These are phyloP conservation scores for Petromus typicus DNA, from an alignment of 2,113 vertebrate genomes.

Conservation along the genomic window DNA sequence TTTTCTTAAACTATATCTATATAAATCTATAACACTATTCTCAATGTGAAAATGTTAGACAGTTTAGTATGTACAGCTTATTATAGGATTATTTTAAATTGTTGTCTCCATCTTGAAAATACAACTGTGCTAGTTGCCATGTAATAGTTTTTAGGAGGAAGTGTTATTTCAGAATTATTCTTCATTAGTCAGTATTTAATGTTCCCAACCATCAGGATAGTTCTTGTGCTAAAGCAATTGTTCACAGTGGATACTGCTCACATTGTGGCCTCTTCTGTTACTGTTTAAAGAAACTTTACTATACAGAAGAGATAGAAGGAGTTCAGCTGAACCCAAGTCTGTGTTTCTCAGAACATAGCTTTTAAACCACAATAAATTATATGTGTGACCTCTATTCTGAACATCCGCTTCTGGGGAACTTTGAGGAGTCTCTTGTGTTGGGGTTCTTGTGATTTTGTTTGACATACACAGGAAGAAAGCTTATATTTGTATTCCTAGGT, in stretches of 20 bases:
- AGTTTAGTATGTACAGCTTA: background rate
- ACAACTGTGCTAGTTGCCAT: background rate
- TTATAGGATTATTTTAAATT: background rate
- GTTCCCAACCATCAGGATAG: background rate
- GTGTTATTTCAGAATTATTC: background rate
- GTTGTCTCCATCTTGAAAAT: slow-evolving; percentile 12
- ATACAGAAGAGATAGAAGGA: background rate
- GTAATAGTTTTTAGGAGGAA: background rate
- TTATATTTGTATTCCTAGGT: background rate
- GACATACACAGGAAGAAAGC: background rate
- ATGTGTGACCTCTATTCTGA: background rate
- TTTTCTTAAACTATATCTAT: background rate
- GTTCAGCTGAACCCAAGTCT: background rate
- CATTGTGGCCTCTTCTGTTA: background rate
- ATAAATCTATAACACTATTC: background rate
- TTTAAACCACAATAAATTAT: background rate
- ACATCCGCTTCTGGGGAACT: background rate
- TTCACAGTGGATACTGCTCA: background rate
- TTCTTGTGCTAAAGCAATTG: background rate
- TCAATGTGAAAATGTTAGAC: background rate
- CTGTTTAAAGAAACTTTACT: background rate
- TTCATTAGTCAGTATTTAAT: background rate
- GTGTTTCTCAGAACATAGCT: background rate
- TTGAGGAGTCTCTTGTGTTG: background rate
- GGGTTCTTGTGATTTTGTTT: background rate